A percentile compares a stretch with the other conserved stretches of the same genome.
phyloP scores from a whole-genome alignment of 2,113 vertebrate genomes.

The Sebastes fasciatus region DNA sequence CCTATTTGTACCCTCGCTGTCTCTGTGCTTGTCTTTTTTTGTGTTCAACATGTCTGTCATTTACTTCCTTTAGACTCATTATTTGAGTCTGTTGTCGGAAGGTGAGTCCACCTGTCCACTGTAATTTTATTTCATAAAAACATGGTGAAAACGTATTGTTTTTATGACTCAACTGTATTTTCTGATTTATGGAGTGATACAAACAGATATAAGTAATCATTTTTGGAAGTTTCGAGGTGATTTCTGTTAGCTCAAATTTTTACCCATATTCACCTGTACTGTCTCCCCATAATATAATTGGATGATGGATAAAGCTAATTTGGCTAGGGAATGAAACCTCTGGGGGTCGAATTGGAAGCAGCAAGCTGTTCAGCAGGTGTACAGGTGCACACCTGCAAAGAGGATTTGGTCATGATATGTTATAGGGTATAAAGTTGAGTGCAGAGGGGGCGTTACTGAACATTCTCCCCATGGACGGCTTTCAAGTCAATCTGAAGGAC shows the following conservation, averaged over 20 bases:
- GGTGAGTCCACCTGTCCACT: slow-evolving; percentile 16
- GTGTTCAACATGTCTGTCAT: slow-evolving; percentile 45
- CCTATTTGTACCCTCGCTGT: slow-evolving; percentile 52
- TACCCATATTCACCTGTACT: too few relatives aligned
- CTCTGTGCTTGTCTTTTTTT: slow-evolving; percentile 52
- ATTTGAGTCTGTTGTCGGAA: slow-evolving; percentile 11
- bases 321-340: slow-evolving; percentile 22
- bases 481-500: slow-evolving; percentile 43
- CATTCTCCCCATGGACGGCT: slow-evolving; percentile 45
- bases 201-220: too few relatives aligned
- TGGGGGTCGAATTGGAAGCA: not conserved
- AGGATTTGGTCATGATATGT: slow-evolving; percentile 36
- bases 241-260: too few relatives aligned
- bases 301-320: slow-evolving; percentile 18
- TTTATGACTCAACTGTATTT: too few relatives aligned
- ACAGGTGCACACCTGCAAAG: slow-evolving; percentile 32
- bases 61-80: slow-evolving; percentile 30
- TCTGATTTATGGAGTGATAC: too few relatives aligned
- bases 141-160: too few relatives aligned
- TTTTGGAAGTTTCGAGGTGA: too few relatives aligned
- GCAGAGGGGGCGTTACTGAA: not conserved
- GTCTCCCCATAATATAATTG: not conserved
- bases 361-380: slow-evolving; percentile 20
- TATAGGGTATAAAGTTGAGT: slow-evolving; percentile 30
- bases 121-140: too few relatives aligned